Percentiles rank a stretch among this genome's conserved stretches.
Conservation (phyloP, 1,140 invertebrate species). For the Drosophila truncata region DNA sequence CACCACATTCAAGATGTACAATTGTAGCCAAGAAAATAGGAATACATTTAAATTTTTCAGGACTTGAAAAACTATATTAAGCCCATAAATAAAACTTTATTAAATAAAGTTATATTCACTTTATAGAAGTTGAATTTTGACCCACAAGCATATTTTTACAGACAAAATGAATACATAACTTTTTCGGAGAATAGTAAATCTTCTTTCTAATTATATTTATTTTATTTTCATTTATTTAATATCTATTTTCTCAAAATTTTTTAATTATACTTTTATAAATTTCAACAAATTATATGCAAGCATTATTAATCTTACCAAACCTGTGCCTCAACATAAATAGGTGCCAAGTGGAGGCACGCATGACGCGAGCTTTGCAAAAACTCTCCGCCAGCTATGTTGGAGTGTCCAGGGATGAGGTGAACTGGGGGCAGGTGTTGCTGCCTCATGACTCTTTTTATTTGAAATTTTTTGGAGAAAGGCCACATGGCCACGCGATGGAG, state of each 20-base stretch:
- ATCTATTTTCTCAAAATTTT: neutral
- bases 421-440: constrained; percentile 15
- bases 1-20: constrained; percentile 20
- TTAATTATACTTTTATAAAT: neutral
- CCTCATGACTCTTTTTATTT: constrained; percentile 79
- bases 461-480: constrained; percentile 74
- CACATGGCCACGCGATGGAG: constrained; percentile 41
- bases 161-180: neutral
- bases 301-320: neutral
- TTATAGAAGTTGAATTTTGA: neutral
- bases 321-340: constrained; percentile 51
- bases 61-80: no score
- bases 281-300: neutral
- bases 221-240: neutral
- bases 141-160: neutral
- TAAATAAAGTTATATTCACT: neutral
- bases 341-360: constrained; percentile 78
- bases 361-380: constrained; percentile 66
- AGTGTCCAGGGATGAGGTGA: neutral
- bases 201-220: neutral
- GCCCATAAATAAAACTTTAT: no score
- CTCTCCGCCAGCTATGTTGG: constrained; percentile 37
- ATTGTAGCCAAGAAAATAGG: neutral
- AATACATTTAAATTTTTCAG: neutral
- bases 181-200: neutral